Percentiles rank a stretch among this genome's conserved stretches.
phyloP scores from a whole-genome alignment of 2,113 vertebrate genomes.

The Coryphaenoides rupestris region DNA sequence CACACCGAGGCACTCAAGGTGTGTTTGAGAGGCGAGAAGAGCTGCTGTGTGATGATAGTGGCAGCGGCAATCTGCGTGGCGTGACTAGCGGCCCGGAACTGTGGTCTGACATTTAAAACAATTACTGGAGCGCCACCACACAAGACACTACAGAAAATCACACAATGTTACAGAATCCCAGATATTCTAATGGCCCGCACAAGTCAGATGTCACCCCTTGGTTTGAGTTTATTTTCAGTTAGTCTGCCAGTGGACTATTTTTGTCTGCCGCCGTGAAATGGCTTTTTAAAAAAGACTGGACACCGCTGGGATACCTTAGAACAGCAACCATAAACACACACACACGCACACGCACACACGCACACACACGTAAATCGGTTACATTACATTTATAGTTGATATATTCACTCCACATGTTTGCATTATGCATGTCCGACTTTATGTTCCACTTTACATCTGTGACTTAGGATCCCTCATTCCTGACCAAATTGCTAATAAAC shows the following conservation, averaged over 20 bases:
- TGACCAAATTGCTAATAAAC: no score
- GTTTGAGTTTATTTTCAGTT: constrained; percentile 18
- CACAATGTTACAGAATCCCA: constrained; percentile 36
- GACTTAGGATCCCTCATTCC: no score
- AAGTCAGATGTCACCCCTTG: constrained; percentile 5
- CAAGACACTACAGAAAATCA: constrained; percentile 29
- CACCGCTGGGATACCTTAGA: constrained; percentile 11
- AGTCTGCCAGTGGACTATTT: constrained; percentile 18
- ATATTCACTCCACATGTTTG: no score
- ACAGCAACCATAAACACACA: not conserved
- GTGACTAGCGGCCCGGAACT: constrained; percentile 45
- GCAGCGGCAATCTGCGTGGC: constrained; percentile 51
- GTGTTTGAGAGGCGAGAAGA: constrained; percentile 39
- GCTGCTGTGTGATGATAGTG: constrained; percentile 47
- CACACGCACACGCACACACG: no score
- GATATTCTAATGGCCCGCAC: constrained; percentile 24
- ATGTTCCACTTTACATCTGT: no score
- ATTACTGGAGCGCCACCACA: constrained; percentile 49
- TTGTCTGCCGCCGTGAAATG: constrained; percentile 34
- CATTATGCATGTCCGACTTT: no score
- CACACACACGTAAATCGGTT: no score
- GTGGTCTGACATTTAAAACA: constrained; percentile 58
- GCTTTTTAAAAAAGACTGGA: constrained; percentile 23
- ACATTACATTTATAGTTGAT: no score
- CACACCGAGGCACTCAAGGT: constrained; percentile 29